Base-by-base conservation (phyloP, 2,113 vertebrate species). In the Uropsilus gracilis region DNA sequence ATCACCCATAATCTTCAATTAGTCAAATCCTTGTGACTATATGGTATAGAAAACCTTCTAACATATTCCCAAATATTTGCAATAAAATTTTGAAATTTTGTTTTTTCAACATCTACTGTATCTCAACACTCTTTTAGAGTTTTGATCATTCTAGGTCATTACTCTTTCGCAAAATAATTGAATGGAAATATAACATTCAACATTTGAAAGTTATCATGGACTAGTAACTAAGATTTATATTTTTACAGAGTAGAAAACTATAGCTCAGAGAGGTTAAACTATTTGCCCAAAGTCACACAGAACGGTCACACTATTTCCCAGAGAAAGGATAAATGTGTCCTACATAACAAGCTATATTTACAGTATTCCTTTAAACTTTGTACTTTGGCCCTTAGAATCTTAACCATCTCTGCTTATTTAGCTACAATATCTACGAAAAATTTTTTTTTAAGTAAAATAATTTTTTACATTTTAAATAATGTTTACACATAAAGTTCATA, bases 391-490 rank as follows among this genome's bases (percentile, higher is more conserved):
- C 61, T 63, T 87, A 72, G 80, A 77, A 81, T 86, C 26, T 18
- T 55, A 75, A 20, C 50, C 7, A 34, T 44, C 69, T 85, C 66
- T 34, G 75, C 44, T 17, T 30, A 72, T 39, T 80, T 73, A 80
- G 42, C 24, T 30, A 32, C 42, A 66, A 30, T n/a, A 83, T 34
- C 39, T 85, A 26, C 50, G 8, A 72, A 37, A 44, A 11, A 46
- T 20, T 18, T 26, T 90, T 85, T 78, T 37, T 42, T 42, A 68
- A 88, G 50, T 39, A 86, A 89, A 86, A 76, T 24, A 50, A 63
- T 59, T 90, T 11, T 89, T 87, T 68, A 26, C 80, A 96, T 26
- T 97, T 96, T 46, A 53, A 63, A 2, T n/a, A 91, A 42, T n/a
- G 50, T 34, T 86, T 89, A 86, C 69, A 86, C 18, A 28, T 46